Evolutionary conservation across 1,140 invertebrate species (phyloP), one percentile per base, ranked within the genome.

Genomic region (Dolichoris vasculosae): DNA sequence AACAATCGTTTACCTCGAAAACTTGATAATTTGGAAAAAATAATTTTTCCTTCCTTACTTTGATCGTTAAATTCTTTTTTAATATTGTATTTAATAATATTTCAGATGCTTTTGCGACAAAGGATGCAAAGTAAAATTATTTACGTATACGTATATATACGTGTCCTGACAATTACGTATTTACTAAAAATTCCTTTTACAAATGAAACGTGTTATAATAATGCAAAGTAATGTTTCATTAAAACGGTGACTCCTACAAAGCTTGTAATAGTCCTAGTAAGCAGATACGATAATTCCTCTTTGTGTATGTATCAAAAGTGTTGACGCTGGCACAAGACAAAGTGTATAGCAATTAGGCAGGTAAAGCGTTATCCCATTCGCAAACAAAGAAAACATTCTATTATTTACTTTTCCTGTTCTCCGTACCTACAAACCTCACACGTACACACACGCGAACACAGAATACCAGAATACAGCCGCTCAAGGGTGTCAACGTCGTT

Each of bases 351-450:
- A 81, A 81, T 81, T 81, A 81, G 43, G n/a, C 67, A 43, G 43
- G 63, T 40, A 32, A 15, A 48, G 79, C 40, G 78, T 81, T 63
- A 81, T 81, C 78, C 67, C 40, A 30, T 69, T 67, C 40, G 35
- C 63, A 81, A 81, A 81, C 63, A 81, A 69, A 81, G 63, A 48
- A 81, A 48, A 69, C 17, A 63, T 30, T 63, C 63, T 30, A 67
- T 69, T 81, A 81, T 81, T 81, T 81, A 59, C 79, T 69, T 32
- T 67, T n/a, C 35, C 38, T 0, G 17, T n/a, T 8, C 38, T 63
- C 77, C 43, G 59, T 55, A 79, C 51, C 35, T 32, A 35, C n/a
- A 78, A 32, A 23, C 15, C 32, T 2, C 20, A 11, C 9, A 51
- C 26, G 23, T 43, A 63, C 64, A 35, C n/a, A n/a, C n/a, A n/a